These are phyloP conservation scores for Pandemis cinnamomeana DNA, from an alignment of 2,888 invertebrate species.

Conservation along the genomic window DNA sequence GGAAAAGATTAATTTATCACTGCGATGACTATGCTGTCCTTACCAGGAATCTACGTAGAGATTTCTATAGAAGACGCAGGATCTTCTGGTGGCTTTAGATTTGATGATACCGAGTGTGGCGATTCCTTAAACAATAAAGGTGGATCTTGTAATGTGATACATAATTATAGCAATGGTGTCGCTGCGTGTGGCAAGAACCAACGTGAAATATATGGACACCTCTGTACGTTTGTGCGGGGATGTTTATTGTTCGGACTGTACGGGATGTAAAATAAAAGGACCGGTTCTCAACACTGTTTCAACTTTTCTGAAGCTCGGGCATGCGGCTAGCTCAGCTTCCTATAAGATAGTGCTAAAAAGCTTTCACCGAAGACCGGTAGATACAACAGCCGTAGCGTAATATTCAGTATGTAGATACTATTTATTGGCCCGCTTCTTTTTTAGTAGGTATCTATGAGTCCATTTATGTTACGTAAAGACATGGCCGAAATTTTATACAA, in stretches of 20 bases:
- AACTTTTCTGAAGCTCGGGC: neutral
- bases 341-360: neutral
- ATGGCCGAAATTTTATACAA: neutral
- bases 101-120: neutral
- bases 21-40: slow-evolving; percentile 14
- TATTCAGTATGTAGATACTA: no score
- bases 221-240: neutral
- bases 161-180: neutral
- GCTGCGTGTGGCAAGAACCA: neutral
- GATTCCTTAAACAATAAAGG: neutral
- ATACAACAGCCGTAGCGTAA: no score
- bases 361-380: neutral
- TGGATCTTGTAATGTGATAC: neutral
- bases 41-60: neutral
- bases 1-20: slow-evolving; percentile 46
- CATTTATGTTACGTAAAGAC: neutral
- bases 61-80: neutral
- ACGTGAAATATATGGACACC: neutral
- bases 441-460: neutral
- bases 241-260: neutral
- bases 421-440: no score
- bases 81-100: neutral
- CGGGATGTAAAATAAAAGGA: neutral
- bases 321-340: neutral
- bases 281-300: neutral